Evolutionary conservation across 2,113 vertebrate species (phyloP), one percentile per base, ranked within the genome.

Genomic region (Solea solea): DNA sequence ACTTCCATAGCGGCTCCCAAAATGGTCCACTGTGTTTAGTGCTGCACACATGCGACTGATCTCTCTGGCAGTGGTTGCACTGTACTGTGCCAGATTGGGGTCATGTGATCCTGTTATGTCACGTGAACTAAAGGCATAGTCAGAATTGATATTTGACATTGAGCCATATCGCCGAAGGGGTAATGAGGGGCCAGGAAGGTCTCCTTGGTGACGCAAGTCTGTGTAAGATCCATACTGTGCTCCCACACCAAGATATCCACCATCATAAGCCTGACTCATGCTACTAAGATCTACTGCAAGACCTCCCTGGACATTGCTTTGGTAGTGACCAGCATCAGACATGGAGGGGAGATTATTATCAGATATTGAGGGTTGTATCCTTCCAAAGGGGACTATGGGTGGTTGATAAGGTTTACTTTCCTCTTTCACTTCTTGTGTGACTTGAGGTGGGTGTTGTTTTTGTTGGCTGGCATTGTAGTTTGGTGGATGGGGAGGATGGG

Each of bases 11-110:
- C 95, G 93, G 58, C 93, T 95, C 0, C 95, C 96, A 0, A 95
- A 97, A 44, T 98, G 97, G 84, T 99, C 98, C 91, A 95, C 97
- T 71, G 97, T 95, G 87, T 97, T 98, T 69, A 99, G 94, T 79
- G 97, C 97, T 0, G 98, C 96, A 34, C 97, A 99, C 98, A 99
- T 98, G 21, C 96, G 95, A 88, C 96, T 98, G 77, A 99, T 99
- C 87, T 99, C 97, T 0, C 97, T 95, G 0, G 97, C 98, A 0
- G 98, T 98, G 41, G 98, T 99, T 71, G 98, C 97, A 63, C 98
- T 98, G 82, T 98, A 98, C 67, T 98, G 96, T 71, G 97, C 96
- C 85, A 99, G 91, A 87, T 95, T 99, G 72, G 97, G 94, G 74
- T 98, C 96, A 74, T 95, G 96, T 83, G 95, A 94, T 76, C 87